phyloP scores from a whole-genome alignment of 64 coral and sea anemone genomes.

The Montipora capricornis region DNA sequence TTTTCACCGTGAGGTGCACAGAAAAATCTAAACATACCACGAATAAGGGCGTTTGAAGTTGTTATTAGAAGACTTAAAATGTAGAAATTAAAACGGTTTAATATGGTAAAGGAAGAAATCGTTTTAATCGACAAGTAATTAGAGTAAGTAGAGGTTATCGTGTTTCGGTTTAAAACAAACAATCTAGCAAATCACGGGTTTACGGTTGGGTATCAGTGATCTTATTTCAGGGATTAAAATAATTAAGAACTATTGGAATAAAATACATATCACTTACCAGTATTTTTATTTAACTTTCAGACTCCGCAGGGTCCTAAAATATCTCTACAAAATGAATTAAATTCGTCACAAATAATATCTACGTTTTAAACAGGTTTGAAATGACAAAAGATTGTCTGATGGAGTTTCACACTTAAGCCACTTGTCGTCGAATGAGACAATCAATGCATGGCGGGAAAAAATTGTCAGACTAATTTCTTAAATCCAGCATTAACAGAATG shows the following conservation, averaged over 20 bases:
- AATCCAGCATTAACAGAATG: not conserved
- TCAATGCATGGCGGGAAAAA: too few relatives aligned
- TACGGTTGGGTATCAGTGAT: not conserved
- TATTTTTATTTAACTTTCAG: not conserved
- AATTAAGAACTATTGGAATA: not conserved
- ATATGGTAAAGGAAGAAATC: not conserved
- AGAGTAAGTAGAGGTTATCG: not conserved
- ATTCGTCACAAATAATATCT: too few relatives aligned
- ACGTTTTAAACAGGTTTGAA: not conserved
- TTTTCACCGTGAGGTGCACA: not conserved
- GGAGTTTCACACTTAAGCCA: not conserved
- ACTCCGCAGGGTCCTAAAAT: constrained; percentile 7
- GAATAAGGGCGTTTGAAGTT: not conserved
- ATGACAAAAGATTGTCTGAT: constrained; percentile 41
- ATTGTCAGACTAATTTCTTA: not conserved
- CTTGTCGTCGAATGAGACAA: not conserved
- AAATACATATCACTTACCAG: not conserved
- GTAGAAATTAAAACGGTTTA: not conserved
- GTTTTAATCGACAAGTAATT: too few relatives aligned
- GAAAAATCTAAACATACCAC: not conserved
- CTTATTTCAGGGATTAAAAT: not conserved
- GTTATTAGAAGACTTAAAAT: too few relatives aligned
- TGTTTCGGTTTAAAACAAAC: not conserved
- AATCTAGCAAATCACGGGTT: not conserved
- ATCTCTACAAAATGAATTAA: constrained; percentile 11